Evolutionary conservation across 2,888 invertebrate genomes (phyloP).

Genomic region (Pterostichus madidus): DNA sequence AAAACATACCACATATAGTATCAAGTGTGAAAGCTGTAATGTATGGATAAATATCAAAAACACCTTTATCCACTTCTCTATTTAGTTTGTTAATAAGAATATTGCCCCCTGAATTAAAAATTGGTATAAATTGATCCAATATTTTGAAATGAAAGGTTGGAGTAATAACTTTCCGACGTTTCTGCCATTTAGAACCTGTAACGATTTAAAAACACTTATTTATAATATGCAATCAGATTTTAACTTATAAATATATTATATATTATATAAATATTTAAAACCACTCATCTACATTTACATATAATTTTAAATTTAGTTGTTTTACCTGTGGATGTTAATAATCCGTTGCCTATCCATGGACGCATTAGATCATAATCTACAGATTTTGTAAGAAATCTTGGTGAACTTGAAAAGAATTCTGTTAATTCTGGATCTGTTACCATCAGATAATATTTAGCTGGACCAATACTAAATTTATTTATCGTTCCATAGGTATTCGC

Average conservation of each 20-base stretch:
- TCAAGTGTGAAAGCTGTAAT: slow-evolving; percentile 52
- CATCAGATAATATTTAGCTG: slow-evolving; percentile 43
- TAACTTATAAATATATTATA: too few species aligned
- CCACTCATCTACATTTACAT: too few species aligned
- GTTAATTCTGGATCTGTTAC: slow-evolving; percentile 64
- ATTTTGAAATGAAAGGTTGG: slow-evolving; percentile 90
- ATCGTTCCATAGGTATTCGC: slow-evolving; percentile 44
- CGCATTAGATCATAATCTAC: slow-evolving; percentile 64
- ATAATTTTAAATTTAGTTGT: neutral
- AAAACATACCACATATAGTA: slow-evolving; percentile 58
- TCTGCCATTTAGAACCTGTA: slow-evolving; percentile 82
- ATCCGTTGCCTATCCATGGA: slow-evolving; percentile 69
- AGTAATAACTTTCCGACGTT: slow-evolving; percentile 85
- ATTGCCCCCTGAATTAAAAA: slow-evolving; percentile 78
- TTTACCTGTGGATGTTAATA: slow-evolving; percentile 68
- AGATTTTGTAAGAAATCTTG: slow-evolving; percentile 66
- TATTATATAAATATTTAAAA: too few species aligned
- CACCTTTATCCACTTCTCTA: slow-evolving; percentile 57
- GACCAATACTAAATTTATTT: slow-evolving; percentile 47
- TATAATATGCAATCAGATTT: neutral
- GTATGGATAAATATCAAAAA: slow-evolving; percentile 69
- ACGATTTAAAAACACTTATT: slow-evolving; percentile 37
- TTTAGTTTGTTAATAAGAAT: slow-evolving; percentile 41
- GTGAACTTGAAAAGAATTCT: slow-evolving; percentile 65
- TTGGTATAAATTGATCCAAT: slow-evolving; percentile 84